These are phyloP conservation scores for Dicyrtoma fusca DNA, from an alignment of 2,888 invertebrate genomes.

Conservation along the genomic window DNA sequence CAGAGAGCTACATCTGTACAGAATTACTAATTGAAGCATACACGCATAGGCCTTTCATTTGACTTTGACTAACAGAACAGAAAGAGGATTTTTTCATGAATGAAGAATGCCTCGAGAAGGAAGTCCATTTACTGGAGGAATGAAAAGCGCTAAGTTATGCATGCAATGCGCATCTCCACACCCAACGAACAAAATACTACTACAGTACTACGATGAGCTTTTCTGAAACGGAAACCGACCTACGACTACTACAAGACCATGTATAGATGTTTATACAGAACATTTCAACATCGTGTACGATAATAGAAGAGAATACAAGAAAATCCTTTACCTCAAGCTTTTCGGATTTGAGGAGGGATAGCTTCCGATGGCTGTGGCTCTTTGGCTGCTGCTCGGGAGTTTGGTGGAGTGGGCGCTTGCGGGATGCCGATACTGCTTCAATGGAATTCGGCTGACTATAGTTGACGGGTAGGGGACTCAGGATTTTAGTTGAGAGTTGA, in stretches of 20 bases:
- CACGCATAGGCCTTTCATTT: too few species aligned
- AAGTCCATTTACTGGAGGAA: not conserved
- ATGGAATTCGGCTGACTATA: constrained; percentile 31
- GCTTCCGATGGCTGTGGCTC: constrained; percentile 25
- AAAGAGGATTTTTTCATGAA: not conserved
- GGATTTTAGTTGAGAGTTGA: constrained; percentile 6
- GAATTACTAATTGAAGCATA: too few species aligned
- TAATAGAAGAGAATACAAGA: not conserved
- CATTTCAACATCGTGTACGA: not conserved
- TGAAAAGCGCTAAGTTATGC: not conserved
- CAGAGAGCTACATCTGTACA: not conserved
- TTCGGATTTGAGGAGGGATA: constrained; percentile 37
- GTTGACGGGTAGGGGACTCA: constrained; percentile 15
- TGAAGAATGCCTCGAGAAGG: not conserved
- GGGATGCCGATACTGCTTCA: constrained; percentile 33
- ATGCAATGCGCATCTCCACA: not conserved
- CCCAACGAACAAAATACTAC: not conserved
- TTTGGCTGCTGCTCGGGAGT: constrained; percentile 29
- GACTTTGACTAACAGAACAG: too few species aligned
- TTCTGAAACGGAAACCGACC: constrained; percentile 25
- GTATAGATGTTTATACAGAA: not conserved
- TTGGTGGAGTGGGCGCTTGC: constrained; percentile 35
- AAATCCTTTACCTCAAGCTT: constrained; percentile 37
- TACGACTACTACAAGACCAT: constrained; percentile 36
- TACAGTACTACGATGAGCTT: not conserved